A percentile compares a stretch with the other conserved stretches of the same genome.
These are phyloP conservation scores for Mesorhabditis spiculigera DNA, from an alignment of 2,888 invertebrate genomes.

Conservation along the genomic window DNA sequence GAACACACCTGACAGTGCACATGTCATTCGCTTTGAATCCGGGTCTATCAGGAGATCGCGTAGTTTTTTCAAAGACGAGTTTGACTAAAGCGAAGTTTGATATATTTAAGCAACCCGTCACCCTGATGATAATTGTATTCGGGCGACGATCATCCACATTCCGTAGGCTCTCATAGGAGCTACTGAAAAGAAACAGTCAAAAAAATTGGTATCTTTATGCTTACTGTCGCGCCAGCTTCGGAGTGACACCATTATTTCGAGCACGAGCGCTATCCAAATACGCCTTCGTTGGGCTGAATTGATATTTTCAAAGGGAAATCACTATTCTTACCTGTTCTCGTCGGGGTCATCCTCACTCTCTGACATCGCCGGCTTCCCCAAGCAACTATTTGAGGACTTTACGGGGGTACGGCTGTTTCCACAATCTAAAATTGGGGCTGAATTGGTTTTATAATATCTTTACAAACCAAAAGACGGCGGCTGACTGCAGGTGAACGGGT, in stretches of 20 bases:
- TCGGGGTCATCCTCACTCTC: background rate
- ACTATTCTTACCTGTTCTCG: background rate
- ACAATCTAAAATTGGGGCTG: background rate
- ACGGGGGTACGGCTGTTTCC: background rate
- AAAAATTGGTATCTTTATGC: background rate
- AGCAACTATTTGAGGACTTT: background rate
- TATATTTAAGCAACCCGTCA: background rate
- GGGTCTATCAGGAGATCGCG: background rate
- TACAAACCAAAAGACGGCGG: slow-evolving; percentile 1
- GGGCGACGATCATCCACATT: background rate
- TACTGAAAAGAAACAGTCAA: background rate
- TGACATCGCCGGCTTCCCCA: background rate
- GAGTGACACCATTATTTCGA: background rate
- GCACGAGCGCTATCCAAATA: background rate
- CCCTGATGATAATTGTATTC: background rate
- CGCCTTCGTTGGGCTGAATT: background rate
- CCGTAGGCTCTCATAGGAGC: background rate
- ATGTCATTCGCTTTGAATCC: background rate
- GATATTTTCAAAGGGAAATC: background rate
- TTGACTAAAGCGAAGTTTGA: background rate
- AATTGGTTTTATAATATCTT: background rate
- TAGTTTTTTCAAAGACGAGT: background rate
- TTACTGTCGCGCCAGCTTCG: background rate
- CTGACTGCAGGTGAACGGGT: background rate
- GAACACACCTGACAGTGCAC: background rate